Evolutionary conservation across 2,113 vertebrate species (phyloP).

Genomic region (Urocolius indicus): DNA sequence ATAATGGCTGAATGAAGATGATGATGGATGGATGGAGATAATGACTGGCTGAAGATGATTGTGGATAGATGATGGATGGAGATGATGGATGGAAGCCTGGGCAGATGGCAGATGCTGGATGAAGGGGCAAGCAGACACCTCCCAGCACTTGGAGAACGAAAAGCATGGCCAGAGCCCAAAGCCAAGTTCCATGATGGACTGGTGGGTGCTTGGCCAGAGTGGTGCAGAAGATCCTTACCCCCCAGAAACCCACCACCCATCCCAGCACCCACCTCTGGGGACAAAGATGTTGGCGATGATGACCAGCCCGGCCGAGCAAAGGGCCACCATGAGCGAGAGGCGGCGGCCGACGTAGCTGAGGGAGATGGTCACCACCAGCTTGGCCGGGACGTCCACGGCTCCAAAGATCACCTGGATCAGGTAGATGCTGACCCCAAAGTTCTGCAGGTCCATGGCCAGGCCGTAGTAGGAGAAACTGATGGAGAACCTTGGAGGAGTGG

Average conservation of each 20-base stretch:
- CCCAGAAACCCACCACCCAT: background rate
- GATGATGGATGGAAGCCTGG: too few relatives aligned
- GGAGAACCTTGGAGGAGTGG: constrained; percentile 79
- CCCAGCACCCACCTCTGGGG: constrained; percentile 83
- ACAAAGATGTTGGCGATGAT: constrained; percentile 85
- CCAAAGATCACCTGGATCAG: constrained; percentile 92
- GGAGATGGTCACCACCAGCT: constrained; percentile 79
- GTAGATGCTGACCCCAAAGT: constrained; percentile 92
- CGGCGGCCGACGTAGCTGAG: constrained; percentile 85
- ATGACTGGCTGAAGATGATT: too few relatives aligned
- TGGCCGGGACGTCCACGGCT: constrained; percentile 88
- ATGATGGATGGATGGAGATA: too few relatives aligned
- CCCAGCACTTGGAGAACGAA: too few relatives aligned
- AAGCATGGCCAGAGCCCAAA: too few relatives aligned
- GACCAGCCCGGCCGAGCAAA: constrained; percentile 75
- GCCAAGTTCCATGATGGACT: rapidly evolving
- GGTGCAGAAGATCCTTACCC: background rate
- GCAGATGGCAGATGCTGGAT: too few relatives aligned
- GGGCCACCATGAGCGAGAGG: constrained; percentile 76
- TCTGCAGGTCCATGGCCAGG: constrained; percentile 92
- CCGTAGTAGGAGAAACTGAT: constrained; percentile 94
- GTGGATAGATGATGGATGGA: too few relatives aligned
- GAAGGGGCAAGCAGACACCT: too few relatives aligned
- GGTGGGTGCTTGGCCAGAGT: background rate
- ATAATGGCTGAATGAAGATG: too few relatives aligned